Base-by-base conservation (phyloP, 2,113 vertebrate species). In the Alethe castanea region DNA sequence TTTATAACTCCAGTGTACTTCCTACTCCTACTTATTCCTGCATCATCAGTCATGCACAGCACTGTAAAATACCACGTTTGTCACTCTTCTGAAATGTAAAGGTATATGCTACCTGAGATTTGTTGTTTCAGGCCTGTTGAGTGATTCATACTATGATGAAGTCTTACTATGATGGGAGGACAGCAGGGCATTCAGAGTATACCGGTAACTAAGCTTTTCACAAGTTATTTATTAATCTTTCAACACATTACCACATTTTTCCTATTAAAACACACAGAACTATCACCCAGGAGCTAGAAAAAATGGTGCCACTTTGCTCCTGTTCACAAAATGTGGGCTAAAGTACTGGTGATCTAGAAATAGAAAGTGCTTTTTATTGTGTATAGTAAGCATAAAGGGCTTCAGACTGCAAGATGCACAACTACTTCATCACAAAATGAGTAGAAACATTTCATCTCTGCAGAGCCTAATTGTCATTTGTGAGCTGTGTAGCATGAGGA, bases 151-250 rank as follows among this genome's bases (percentile, higher is more conserved):
- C 42, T 35, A 48, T 25, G 62, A 73, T 45, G 52, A 70, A 94
- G 38, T 56, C 47, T 81, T 57, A 56, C 74, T 47, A 31, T 8
- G 50, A 54, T 29, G 38, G 47, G 52, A 38, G 66, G 42, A 83
- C 35, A 92, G 71, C 31, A 86, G 35, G 11, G 48, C 35, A 73
- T 74, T 88, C 44, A 62, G 62, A 52, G n/a, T 33, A 70, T 26
- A 40, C n/a, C 56, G 71, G 29, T 16, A 50, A 76, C 36, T 57
- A 80, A 85, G 31, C 29, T 84, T 90, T 79, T 47, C 44, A 84
- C 36, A 44, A 86, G n/a, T 90, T 86, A 81, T 86, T 94, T 84
- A 78, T 88, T 44, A 88, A 20, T 57, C 45, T 94, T 91, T 92
- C 88, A 80, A 67, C n/a, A 52, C 54, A 54, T 71, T 47, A 50